Conservation (phyloP, 2,113 vertebrate species). For the Lipophrys pholis region DNA sequence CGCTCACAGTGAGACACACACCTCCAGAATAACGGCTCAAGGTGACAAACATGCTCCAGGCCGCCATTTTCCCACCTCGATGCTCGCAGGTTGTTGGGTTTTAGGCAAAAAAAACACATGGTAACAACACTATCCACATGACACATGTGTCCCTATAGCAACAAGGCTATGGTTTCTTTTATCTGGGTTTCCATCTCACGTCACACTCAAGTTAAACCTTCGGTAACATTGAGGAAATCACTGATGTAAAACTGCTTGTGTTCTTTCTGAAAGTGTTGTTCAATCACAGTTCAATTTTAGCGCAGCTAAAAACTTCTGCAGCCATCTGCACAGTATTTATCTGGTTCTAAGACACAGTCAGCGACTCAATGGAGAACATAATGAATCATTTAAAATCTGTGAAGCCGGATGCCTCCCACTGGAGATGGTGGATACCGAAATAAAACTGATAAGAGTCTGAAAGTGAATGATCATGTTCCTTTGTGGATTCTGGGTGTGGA, state of each 20-base stretch:
- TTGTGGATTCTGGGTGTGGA: not conserved
- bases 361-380: not conserved
- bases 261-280: no score
- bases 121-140: not conserved
- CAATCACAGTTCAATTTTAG: no score
- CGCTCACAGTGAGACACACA: constrained; percentile 45
- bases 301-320: no score
- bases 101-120: not conserved
- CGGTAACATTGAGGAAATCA: no score
- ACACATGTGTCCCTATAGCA: not conserved
- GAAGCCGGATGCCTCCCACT: not conserved
- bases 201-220: no score
- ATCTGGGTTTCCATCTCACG: no score
- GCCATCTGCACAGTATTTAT: not conserved
- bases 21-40: constrained; percentile 51
- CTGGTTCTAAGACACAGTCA: not conserved
- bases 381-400: not conserved
- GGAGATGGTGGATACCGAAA: not conserved
- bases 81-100: constrained; percentile 14
- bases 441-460: not conserved
- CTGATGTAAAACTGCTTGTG: no score
- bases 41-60: constrained; percentile 36
- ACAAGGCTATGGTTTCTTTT: no score
- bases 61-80: constrained; percentile 33
- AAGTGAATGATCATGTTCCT: no score